A percentile compares a stretch with the other conserved stretches of the same genome.
Conservation (phyloP, 2,797 vertebrate species). For the Rhyacichthys aspro region DNA sequence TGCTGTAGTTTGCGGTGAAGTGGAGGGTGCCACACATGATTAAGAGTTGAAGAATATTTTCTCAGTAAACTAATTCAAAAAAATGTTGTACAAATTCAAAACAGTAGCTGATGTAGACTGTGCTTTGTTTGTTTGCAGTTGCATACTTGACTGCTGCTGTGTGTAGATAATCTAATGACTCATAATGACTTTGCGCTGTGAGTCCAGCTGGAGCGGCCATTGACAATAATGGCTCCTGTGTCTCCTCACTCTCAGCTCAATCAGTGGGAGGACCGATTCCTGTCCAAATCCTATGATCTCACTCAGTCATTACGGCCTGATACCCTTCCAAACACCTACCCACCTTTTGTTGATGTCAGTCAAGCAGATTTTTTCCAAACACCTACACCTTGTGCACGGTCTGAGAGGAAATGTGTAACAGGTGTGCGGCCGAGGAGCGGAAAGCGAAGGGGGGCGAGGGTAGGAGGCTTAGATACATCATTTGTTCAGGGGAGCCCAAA, state of each 20-base stretch:
- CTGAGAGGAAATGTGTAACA: conserved; percentile 77
- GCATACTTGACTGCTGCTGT: not conserved
- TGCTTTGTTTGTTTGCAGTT: conserved; percentile 9
- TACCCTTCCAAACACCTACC: conserved; percentile 72
- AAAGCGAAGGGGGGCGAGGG: conserved; percentile 17
- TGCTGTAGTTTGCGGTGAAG: too few relatives aligned
- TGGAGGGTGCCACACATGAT: too few relatives aligned
- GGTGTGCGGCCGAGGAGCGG: conserved; percentile 70
- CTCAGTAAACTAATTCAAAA: too few relatives aligned
- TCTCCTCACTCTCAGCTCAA: conserved; percentile 53
- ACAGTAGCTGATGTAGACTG: not conserved
- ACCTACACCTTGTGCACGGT: conserved; percentile 71
- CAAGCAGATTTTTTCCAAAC: conserved; percentile 69
- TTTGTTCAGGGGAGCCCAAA: conserved; percentile 36
- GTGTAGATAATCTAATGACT: conserved; percentile 34
- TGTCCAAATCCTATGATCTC: conserved; percentile 70
- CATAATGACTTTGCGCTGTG: conserved; percentile 25
- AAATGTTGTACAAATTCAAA: too few relatives aligned
- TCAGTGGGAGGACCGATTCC: conserved; percentile 68
- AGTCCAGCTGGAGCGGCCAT: conserved; percentile 57
- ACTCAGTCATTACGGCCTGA: conserved; percentile 65
- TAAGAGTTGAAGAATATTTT: too few relatives aligned
- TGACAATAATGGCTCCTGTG: conserved; percentile 43
- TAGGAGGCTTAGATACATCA: conserved; percentile 29
- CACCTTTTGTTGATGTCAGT: conserved; percentile 70